Conservation (phyloP, 1,140 invertebrate species). For the Vollenhovia emeryi region DNA sequence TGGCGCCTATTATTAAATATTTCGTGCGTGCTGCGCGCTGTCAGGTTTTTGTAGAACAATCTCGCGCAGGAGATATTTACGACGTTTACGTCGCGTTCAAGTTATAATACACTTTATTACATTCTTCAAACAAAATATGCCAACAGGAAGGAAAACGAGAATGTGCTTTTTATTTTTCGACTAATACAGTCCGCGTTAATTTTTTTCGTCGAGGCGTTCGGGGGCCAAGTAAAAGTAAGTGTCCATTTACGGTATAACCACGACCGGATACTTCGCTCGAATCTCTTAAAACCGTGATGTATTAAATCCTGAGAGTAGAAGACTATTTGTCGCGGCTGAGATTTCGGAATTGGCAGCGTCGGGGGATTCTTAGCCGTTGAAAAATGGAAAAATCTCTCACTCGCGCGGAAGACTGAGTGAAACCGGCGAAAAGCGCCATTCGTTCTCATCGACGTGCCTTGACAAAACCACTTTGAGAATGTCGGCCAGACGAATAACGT, state of each 20-base stretch:
- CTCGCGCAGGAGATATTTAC: neutral
- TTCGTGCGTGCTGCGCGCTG: neutral
- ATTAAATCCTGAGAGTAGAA: neutral
- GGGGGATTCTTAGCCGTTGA: conserved; percentile 34
- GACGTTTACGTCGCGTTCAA: neutral
- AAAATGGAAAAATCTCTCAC: conserved; percentile 48
- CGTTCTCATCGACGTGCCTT: conserved; percentile 66
- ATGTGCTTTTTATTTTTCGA: neutral
- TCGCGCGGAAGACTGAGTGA: conserved; percentile 61
- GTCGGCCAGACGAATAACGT: conserved; percentile 68
- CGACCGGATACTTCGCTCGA: neutral
- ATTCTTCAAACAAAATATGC: neutral
- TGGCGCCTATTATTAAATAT: conserved; percentile 38
- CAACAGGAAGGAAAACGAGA: neutral
- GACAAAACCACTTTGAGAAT: conserved; percentile 67
- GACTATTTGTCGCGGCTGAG: conserved; percentile 46
- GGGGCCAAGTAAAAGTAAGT: neutral
- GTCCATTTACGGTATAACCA: neutral
- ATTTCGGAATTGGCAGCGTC: conserved; percentile 23
- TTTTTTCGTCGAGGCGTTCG: neutral
- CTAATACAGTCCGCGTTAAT: neutral
- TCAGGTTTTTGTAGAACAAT: conserved; percentile 1
- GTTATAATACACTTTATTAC: neutral
- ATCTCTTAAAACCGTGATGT: neutral
- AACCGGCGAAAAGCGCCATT: conserved; percentile 50